Evolutionary conservation across 1,140 invertebrate species (phyloP).

Genomic region (Matsumurasca onukii): DNA sequence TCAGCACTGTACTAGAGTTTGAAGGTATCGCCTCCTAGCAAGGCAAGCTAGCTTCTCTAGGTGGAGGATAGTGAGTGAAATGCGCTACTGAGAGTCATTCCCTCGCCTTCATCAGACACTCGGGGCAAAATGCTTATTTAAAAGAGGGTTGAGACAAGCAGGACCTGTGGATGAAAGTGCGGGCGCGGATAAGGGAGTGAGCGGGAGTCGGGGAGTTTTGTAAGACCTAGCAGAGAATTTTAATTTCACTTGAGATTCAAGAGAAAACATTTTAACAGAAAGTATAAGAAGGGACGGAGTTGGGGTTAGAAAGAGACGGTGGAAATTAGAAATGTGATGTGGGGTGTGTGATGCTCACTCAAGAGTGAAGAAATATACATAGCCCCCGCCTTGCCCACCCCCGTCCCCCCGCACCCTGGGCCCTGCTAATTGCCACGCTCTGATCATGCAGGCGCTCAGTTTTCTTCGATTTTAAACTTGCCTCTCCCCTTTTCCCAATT

Average conservation of each 20-base stretch:
- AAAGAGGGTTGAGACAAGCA: slow-evolving; percentile 38
- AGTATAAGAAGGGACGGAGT: slow-evolving; percentile 38
- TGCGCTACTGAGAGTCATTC: too few relatives aligned
- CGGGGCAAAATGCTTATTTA: slow-evolving; percentile 39
- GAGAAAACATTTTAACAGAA: slow-evolving; percentile 44
- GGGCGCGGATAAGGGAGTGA: slow-evolving; percentile 26
- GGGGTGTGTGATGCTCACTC: slow-evolving; percentile 36
- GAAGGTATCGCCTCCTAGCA: too few relatives aligned
- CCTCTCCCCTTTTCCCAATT: slow-evolving; percentile 27
- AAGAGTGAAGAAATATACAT: slow-evolving; percentile 37
- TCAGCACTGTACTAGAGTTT: too few relatives aligned
- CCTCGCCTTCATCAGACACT: slow-evolving; percentile 25
- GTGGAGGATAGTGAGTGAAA: too few relatives aligned
- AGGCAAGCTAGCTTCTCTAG: too few relatives aligned
- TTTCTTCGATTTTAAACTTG: slow-evolving; percentile 32
- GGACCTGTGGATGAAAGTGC: slow-evolving; percentile 32
- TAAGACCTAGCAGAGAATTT: slow-evolving; percentile 40
- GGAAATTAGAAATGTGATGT: slow-evolving; percentile 41
- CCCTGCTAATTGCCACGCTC: slow-evolving; percentile 30
- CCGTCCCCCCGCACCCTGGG: slow-evolving; percentile 1
- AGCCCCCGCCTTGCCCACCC: background rate
- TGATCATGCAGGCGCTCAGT: slow-evolving; percentile 29
- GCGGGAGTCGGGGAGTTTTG: slow-evolving; percentile 29
- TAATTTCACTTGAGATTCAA: slow-evolving; percentile 44
- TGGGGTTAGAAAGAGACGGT: slow-evolving; percentile 33